Base-by-base conservation (phyloP, 2,113 vertebrate species). In the Triplophysa tibetana region DNA sequence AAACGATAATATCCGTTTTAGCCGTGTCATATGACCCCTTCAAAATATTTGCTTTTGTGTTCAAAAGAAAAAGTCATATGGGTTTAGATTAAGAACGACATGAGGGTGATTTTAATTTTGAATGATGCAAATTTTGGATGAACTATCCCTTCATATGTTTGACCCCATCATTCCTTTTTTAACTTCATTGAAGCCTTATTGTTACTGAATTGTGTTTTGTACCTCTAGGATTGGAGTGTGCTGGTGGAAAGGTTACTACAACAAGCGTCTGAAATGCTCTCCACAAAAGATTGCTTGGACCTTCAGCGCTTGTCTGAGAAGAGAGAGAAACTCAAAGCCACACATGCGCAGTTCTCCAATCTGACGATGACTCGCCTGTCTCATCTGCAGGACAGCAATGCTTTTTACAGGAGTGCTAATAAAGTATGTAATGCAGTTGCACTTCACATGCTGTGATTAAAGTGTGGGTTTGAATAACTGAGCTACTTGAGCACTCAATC, bases 381-480 rank as follows among this genome's bases (percentile, higher is more conserved):
- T 17, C 84, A 91, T 45, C 84, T 95, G 54, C 88, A 90, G 38
- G 91, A 94, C 78, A 91, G 94, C 75, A 93, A 95, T 82, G 86
- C 82, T 2, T 96, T 96, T 86, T 96, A 94, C 83, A 88, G 66
- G 73, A 86, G 90, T 48, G 89, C 92, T 77, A 89, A 89, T 82
- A 91, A 95, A 94, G 95, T 95, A 83, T 80, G 92, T 90, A 52
- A 52, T 13, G 4, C 24, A 58, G 52, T 67, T 48, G 50, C 64
- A 63, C 23, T 52, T 45, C 12, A 62, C 33, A 45, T 45, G 62
- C 64, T 45, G 9, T 54, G 10, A 45, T 24, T 70, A 52, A 54
- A 9, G 4, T 33, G 12, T 43, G 33, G 62, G 14, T 17, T 61
- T 45, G 24, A 29, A 68, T 64, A 61, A 26, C 23, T 69, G n/a